Evolutionary conservation across 2,888 invertebrate genomes (phyloP).

Genomic region (Pecten maximus): DNA sequence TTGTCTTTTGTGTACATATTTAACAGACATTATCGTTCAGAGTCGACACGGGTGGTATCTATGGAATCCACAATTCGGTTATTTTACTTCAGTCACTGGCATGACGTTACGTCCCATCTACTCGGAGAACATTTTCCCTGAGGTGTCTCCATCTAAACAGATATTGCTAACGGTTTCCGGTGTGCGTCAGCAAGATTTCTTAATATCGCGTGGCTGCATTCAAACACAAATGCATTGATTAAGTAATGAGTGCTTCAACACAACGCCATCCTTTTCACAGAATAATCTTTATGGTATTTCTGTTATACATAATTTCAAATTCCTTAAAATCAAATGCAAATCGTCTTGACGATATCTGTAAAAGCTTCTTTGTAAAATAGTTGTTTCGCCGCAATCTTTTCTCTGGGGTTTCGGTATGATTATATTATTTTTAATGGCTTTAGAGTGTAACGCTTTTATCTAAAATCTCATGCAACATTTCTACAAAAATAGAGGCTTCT

Average conservation of each 20-base stretch:
- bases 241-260: not conserved
- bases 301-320: not conserved
- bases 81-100: not conserved
- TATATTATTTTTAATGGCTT: not conserved
- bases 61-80: not conserved
- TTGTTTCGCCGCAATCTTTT: not conserved
- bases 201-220: not conserved
- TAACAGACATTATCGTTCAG: not conserved
- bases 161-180: conserved; percentile 15
- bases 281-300: not conserved
- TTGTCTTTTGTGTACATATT: not conserved
- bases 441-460: not conserved
- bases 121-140: not conserved
- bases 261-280: not conserved
- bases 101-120: not conserved
- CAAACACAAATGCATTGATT: not conserved
- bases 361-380: not conserved
- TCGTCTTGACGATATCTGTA: not conserved
- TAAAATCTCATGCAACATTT: not conserved
- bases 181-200: not conserved
- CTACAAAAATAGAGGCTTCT: not conserved
- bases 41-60: not conserved
- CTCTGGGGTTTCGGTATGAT: not conserved
- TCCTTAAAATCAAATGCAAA: not conserved
- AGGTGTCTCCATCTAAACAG: not conserved